A percentile compares a stretch with the other conserved stretches of the same genome.
Evolutionary conservation across 2,797 vertebrate species (phyloP).

Genomic region (Bradypus variegatus): DNA sequence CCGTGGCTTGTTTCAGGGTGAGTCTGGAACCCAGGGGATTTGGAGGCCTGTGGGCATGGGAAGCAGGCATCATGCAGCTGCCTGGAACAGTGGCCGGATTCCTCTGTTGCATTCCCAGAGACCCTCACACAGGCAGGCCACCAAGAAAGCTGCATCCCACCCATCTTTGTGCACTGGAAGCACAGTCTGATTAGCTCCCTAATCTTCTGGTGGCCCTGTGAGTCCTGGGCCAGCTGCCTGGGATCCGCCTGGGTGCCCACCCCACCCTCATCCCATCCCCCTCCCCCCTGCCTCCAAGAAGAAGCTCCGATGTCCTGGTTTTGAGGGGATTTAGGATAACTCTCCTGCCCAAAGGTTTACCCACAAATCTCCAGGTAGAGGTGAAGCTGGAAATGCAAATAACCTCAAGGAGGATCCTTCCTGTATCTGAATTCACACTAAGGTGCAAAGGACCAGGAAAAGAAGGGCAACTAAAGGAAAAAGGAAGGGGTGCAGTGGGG

Average conservation of each 20-base stretch:
- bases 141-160: background rate
- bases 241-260: background rate
- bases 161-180: background rate
- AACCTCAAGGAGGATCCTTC: background rate
- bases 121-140: background rate
- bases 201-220: background rate
- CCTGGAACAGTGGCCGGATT: background rate
- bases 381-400: slow-evolving; percentile 33
- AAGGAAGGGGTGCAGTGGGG: background rate
- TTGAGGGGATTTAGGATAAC: background rate
- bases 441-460: slow-evolving; percentile 23
- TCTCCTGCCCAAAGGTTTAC: slow-evolving; percentile 2
- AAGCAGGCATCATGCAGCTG: background rate
- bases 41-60: background rate
- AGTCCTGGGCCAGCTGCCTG: background rate
- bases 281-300: background rate
- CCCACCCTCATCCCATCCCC: background rate
- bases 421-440: slow-evolving; percentile 21
- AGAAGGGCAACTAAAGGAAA: background rate
- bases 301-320: background rate
- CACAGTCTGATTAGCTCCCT: background rate
- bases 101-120: background rate
- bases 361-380: slow-evolving; percentile 5
- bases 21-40: background rate
- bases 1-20: background rate